Evolutionary conservation across 2,888 invertebrate species (phyloP).

Genomic region (Scaeva pyrastri): DNA sequence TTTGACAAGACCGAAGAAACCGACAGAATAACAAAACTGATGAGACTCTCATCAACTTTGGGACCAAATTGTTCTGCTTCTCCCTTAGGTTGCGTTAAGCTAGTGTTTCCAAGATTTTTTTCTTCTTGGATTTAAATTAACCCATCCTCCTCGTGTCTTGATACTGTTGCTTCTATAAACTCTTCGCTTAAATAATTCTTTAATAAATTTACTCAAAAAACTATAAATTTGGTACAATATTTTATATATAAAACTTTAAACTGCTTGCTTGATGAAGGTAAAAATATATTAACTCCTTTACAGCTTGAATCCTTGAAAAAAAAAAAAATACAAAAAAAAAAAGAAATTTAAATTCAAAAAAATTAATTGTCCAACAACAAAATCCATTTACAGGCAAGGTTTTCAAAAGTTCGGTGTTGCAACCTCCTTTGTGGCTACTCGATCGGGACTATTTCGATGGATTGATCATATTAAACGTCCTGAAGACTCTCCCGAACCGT

Average conservation of each 20-base stretch:
- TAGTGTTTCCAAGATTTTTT: too few species aligned
- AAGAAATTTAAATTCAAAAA: not conserved
- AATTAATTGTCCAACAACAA: not conserved
- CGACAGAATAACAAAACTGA: too few species aligned
- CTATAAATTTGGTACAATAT: too few species aligned
- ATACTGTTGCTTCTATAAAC: too few species aligned
- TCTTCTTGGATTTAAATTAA: too few species aligned
- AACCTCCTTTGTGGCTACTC: constrained; percentile 94
- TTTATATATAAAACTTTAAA: not conserved
- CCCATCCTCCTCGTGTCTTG: too few species aligned
- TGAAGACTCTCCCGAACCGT: constrained; percentile 89
- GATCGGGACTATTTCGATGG: constrained; percentile 95
- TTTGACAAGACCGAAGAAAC: too few species aligned
- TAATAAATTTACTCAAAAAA: not conserved
- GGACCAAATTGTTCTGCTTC: too few species aligned
- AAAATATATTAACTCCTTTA: not conserved
- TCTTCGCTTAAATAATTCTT: too few species aligned
- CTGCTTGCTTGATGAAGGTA: constrained; percentile 45
- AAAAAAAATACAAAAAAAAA: not conserved
- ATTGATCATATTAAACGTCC: constrained; percentile 88
- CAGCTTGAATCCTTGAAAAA: constrained; percentile 29
- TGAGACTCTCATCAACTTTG: too few species aligned
- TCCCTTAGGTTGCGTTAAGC: too few species aligned
- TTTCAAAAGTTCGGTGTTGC: constrained; percentile 94
- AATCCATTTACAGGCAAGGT: constrained; percentile 88